Percentiles rank a stretch among this genome's conserved stretches.
Evolutionary conservation across 2,888 invertebrate genomes (phyloP).

Genomic region (Hyppa rectilinea): DNA sequence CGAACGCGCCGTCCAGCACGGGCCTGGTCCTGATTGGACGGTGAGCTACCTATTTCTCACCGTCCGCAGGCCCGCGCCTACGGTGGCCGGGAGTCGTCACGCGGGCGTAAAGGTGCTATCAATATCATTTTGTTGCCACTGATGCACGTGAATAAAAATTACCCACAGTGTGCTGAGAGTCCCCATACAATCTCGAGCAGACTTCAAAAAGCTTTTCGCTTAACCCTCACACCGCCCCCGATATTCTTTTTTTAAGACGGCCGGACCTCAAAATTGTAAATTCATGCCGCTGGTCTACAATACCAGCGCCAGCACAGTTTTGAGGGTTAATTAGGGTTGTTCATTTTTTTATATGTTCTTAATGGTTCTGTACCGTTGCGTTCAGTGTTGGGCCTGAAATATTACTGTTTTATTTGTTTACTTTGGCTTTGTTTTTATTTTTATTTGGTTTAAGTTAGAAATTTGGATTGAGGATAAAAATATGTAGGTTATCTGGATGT

Average conservation of each 20-base stretch:
- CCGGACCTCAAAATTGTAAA: conserved; percentile 61
- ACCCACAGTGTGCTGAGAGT: too few species aligned
- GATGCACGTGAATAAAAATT: too few species aligned
- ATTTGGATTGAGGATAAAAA: conserved; percentile 1
- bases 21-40: too few species aligned
- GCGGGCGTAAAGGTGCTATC: too few species aligned
- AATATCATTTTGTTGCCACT: too few species aligned
- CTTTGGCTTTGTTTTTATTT: conserved; percentile 13
- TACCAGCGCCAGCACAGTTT: conserved; percentile 52
- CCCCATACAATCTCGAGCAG: too few species aligned
- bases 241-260: conserved; percentile 52
- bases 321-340: conserved; percentile 57
- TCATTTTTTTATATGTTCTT: conserved; percentile 55
- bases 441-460: neutral
- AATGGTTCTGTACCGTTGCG: conserved; percentile 47
- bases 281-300: conserved; percentile 59
- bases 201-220: neutral
- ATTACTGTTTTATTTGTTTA: conserved; percentile 35
- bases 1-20: too few species aligned
- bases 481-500: neutral
- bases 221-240: neutral
- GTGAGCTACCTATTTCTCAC: too few species aligned
- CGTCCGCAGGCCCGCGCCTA: too few species aligned
- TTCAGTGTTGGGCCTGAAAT: conserved; percentile 40
- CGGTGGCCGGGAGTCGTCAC: too few species aligned